A percentile compares a stretch with the other conserved stretches of the same genome.
Evolutionary conservation across 2,888 invertebrate genomes (phyloP).

Genomic region (Dryadula phaetusa): DNA sequence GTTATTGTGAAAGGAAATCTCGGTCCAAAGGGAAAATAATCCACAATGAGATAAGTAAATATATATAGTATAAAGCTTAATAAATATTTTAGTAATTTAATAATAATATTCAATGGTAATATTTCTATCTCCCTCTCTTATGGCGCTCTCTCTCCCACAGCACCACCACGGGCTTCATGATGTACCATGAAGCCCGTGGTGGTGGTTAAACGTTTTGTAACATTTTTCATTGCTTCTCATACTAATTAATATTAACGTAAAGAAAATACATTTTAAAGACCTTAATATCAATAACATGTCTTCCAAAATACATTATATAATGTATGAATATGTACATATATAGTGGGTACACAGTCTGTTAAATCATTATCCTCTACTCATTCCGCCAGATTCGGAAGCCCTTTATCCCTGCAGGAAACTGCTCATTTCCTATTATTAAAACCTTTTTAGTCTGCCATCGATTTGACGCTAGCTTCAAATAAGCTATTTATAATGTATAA

Average conservation of each 20-base stretch:
- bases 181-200: too few species aligned
- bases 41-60: background rate
- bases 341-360: background rate
- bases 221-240: too few species aligned
- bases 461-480: background rate
- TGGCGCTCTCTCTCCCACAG: too few species aligned
- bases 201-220: too few species aligned
- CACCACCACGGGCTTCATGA: too few species aligned
- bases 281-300: too few species aligned
- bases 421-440: background rate
- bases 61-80: background rate
- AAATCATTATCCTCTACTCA: background rate
- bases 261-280: too few species aligned
- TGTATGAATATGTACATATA: background rate
- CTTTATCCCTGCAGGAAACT: background rate
- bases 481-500: background rate
- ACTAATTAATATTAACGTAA: too few species aligned
- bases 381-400: background rate
- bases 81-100: too few species aligned
- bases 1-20: background rate
- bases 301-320: too few species aligned
- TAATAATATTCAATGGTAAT: too few species aligned
- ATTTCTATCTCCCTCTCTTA: too few species aligned
- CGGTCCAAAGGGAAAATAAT: background rate
- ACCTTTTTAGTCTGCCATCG: background rate